Base-by-base conservation (phyloP, 1,140 invertebrate genomes). In the Mylabris phalerata region DNA sequence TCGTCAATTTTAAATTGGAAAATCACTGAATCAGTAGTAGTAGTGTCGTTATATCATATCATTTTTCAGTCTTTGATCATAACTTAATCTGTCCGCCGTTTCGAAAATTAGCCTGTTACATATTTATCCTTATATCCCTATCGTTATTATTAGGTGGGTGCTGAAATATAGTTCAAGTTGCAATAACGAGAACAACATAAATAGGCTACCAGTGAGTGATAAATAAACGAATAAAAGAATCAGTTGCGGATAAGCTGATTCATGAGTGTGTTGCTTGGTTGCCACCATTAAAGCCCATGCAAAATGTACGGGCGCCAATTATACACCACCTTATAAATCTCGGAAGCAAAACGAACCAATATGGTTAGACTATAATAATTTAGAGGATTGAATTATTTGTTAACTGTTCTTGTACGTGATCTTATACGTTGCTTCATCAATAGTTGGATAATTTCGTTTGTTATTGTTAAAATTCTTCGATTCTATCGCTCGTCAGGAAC, bases 261-360 rank as follows among this genome's bases (percentile, higher is more conserved):
- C 48, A 58, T 51, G 56, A 58, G 26, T 41, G 49, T 50, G 43
- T 46, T 50, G 48, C 47, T 58, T 48, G 11, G 48, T 46, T 51
- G 56, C 56, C 48, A 45, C 56, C 56, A 58, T 58, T 58, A 57
- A 57, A 57, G 46, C 55, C 46, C 55, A 65, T 65, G 63, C 63
- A 65, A 65, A 65, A 32, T 32, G 60, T 57, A 56, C 60, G 48
- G 60, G 63, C 60, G 60, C 63, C 63, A 65, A 65, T 65, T 65
- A 65, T 65, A 44, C 60, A 65, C 63, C 63, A 65, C 63, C 60
- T 57, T 57, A 57, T 57, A 57, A 57, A 57, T 57, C 55, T 49
- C 48, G 39, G 32, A 13, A 41, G 55, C 46, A 41, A 26, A 41
- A 57, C 32, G 55, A 38, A 56, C 41, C 45, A 7, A 32, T 32